Conservation (phyloP, 53 echinoderm and acorn worm genomes). For the Zoroaster sp. region DNA sequence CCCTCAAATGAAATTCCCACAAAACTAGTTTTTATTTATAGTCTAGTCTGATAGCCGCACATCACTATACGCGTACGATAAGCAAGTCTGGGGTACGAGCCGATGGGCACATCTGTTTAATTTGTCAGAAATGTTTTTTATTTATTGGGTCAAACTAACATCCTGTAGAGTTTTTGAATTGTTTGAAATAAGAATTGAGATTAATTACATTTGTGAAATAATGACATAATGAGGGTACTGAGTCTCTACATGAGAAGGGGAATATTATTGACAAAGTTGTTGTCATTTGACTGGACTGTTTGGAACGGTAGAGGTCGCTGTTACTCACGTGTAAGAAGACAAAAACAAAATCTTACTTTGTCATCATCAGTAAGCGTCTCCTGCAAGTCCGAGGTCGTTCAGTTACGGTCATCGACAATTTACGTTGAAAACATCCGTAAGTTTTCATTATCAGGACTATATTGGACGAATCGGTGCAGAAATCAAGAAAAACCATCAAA, state of each 20-base stretch:
- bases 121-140: not conserved
- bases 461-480: not conserved
- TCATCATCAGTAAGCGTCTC: not conserved
- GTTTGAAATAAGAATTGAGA: too few species aligned
- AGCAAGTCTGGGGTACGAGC: not conserved
- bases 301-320: constrained; percentile 15
- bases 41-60: not conserved
- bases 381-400: too few species aligned
- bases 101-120: too few species aligned
- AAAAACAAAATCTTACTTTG: not conserved
- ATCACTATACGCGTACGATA: not conserved
- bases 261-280: not conserved
- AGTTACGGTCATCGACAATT: too few species aligned
- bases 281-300: not conserved
- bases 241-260: too few species aligned
- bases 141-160: not conserved
- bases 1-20: not conserved
- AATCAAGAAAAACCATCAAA: not conserved
- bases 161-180: too few species aligned
- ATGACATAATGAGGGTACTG: too few species aligned
- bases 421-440: not conserved
- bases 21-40: not conserved
- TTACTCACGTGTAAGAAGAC: constrained; percentile 18
- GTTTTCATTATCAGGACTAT: not conserved
- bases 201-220: too few species aligned